Base-by-base conservation (phyloP, 2,113 vertebrate genomes). In the Vulpes ferrilata region DNA sequence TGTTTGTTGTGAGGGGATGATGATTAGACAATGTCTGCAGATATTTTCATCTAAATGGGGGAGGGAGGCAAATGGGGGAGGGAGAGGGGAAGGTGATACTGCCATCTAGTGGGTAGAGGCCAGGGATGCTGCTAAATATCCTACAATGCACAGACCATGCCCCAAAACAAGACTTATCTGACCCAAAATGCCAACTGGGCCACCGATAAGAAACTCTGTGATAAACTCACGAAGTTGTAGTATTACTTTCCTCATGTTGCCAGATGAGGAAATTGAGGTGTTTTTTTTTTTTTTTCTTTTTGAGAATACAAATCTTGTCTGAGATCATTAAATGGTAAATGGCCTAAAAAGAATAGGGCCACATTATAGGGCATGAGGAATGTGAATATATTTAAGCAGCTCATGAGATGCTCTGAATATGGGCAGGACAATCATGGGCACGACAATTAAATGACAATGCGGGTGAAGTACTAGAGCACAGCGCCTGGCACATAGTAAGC, bases 61-160 rank as follows among this genome's bases (percentile, higher is more conserved):
- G 38, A 32, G 10, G 19, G 9, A 7, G 19, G 5, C 8, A 4
- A 8, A n/a, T 9, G 32, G 67, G 60, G 55, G 13, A 3, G 69
- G 60, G 71, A n/a, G 19, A 81, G 13, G 11, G 59, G 76, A 81
- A 20, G 9, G 5, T 25, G 22, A 82, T 82, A 88, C 91, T 95
- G 88, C 73, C 95, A 93, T 74, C 87, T 97, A 96, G 62, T 93
- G 95, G 80, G 12, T 5, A 87, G 51, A 71, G 8, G 76, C 10
- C 43, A 76, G 38, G 12, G 12, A 11, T 53, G 30, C 48, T 27
- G 30, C 32, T 71, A 23, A 83, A 74, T 3, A 30, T 27, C 10
- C 16, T 60, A 6, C 12, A 35, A 60, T 3, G 16, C 55, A 7
- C 10, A 59, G 23, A 55, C 1, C 55, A 62, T 59, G 13, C 64